These are phyloP conservation scores for Sinopyrophorus schimmeli DNA, from an alignment of 2,888 invertebrate species.

Conservation along the genomic window DNA sequence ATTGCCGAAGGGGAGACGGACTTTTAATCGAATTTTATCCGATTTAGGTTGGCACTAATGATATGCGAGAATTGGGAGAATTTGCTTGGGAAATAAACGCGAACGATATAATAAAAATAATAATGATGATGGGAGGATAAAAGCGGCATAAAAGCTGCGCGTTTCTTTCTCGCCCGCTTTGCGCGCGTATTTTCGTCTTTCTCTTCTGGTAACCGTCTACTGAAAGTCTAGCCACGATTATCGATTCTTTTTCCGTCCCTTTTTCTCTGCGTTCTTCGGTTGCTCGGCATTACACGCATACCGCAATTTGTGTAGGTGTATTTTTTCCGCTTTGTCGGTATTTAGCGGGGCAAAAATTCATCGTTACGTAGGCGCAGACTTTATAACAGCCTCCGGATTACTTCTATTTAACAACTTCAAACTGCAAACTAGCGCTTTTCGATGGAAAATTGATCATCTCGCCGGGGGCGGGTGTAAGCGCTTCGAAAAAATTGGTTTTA, in stretches of 20 bases:
- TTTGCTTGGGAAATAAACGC: conserved; percentile 1
- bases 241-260: conserved; percentile 54
- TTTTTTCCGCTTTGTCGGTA: conserved; percentile 6
- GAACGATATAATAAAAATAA: no score
- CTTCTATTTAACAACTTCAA: no score
- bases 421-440: no score
- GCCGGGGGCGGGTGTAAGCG: no score
- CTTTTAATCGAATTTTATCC: neutral
- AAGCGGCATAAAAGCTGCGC: conserved; percentile 8
- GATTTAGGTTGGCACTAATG: neutral
- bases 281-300: conserved; percentile 17
- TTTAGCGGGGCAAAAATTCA: conserved; percentile 12
- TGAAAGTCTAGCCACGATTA: conserved; percentile 57
- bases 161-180: conserved; percentile 6
- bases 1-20: neutral
- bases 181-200: conserved; percentile 18
- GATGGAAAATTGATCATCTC: no score
- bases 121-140: conserved; percentile 14
- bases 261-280: conserved; percentile 42
- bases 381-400: no score
- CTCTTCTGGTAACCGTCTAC: conserved; percentile 35
- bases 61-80: conserved; percentile 3
- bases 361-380: no score
- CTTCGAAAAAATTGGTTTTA: no score
- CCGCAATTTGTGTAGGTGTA: conserved; percentile 23